Base-by-base conservation (phyloP, 2,113 vertebrate species). In the Dicerorhinus sumatrensis region DNA sequence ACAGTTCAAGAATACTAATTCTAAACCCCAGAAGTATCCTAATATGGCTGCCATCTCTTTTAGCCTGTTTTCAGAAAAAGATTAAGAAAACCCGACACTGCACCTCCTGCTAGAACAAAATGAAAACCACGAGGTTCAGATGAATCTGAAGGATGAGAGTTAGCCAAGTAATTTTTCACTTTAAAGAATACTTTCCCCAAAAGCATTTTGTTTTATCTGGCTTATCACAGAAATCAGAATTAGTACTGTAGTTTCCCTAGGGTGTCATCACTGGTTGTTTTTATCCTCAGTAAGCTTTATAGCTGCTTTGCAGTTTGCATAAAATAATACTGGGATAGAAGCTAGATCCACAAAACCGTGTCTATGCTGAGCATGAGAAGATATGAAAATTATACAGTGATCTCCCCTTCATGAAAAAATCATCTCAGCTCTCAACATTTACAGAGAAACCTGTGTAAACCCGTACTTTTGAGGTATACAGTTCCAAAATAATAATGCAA, bases 31-130 rank as follows among this genome's bases (percentile, higher is more conserved):
- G 58, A 60, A 69, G 48, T 70, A 65, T 33, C 8, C n/a, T 69
- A 51, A 21, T 11, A 46, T 56, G 39, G 46, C 31, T 89, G 8
- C 27, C 29, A 33, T 84, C 31, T 60, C 29, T 67, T 25, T 75
- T 65, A 79, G 10, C 56, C 14, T 70, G 17, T 69, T 91, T 84
- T 76, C 31, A 93, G 76, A 29, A 92, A 85, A 79, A 84, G 75
- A 56, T 17, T 46, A 79, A 85, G 46, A 86, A 91, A 92, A 31
- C 21, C 39, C 86, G 67, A 76, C 69, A 80, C 13, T 85, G n/a
- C 3, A 92, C 33, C 5, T 81, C 60, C 16, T 93, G 23, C 54
- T 93, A 73, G 29, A 91, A 31, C 72, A 91, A 97, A 97, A 80
- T 81, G 54, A 73, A 88, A 94, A 67, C 14, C 67, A 77, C 77